Evolutionary conservation across 2,797 vertebrate species (phyloP), one percentile per base, ranked within the genome.

Genomic region (Botia almorhae): DNA sequence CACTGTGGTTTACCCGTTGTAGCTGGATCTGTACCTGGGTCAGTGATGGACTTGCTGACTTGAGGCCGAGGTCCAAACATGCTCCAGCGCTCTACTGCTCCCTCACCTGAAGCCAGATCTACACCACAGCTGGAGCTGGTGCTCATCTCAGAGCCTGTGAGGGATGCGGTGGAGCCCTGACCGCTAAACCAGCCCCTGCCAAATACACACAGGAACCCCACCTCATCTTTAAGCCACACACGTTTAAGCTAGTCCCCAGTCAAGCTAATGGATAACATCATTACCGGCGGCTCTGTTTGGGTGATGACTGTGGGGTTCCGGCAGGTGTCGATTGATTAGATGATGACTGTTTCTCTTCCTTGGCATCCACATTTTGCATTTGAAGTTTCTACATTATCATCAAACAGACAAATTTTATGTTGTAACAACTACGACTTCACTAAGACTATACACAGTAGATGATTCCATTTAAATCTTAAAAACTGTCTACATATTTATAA

Each of bases 21-120:
- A 81, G 88, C 85, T 72, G 84, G 88, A 7, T 94, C 93, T 78
- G 89, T 89, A 81, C 94, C 93, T 2, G 93, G 93, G 82, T 95
- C 94, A 53, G 93, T 94, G 72, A 91, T 91, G 77, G 93, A 94
- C 87, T 94, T 94, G 86, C 91, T 93, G 33, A 94, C 91, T 80
- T 91, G 86, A 50, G 93, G 82, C 17, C 92, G 90, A 53, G 85
- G 88, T 84, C 93, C 93, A 84, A 94, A 95, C 53, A 93, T 87
- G 55, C 78, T 92, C 94, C 94, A 95, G 76, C 82, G 91, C 16
- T 95, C 94, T 60, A 89, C 84, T 82, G 69, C 69, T 55, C 92
- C 93, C 16, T 95, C 93, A 50, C 91, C 91, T 83, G 92, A 90
- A 84, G 92, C 93, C 91, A 94, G 91, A 78, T 92, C 92, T 82